Evolutionary conservation across 2,888 invertebrate species (phyloP).

Genomic region (Erpobdella octoculata): DNA sequence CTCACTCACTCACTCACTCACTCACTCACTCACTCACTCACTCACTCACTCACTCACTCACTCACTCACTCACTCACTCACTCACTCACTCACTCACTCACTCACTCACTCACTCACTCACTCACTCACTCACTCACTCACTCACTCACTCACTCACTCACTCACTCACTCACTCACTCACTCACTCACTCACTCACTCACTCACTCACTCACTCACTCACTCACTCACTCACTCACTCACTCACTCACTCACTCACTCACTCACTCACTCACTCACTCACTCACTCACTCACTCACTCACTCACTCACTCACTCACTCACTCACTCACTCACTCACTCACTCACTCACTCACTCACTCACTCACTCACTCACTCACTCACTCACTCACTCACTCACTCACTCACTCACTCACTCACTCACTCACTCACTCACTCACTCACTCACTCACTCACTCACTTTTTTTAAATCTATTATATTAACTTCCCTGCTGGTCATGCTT

Average conservation of each 20-base stretch:
- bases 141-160: too few species aligned
- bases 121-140: too few species aligned
- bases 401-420: constrained; percentile 30
- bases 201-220: constrained; percentile 31
- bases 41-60: too few species aligned
- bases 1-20: too few species aligned
- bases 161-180: neutral
- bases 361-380: constrained; percentile 30
- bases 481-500: neutral
- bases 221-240: constrained; percentile 31
- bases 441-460: too few species aligned
- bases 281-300: constrained; percentile 32
- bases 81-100: too few species aligned
- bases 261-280: constrained; percentile 27
- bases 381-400: constrained; percentile 31
- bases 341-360: constrained; percentile 30
- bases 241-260: constrained; percentile 31
- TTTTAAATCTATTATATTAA: too few species aligned
- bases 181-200: neutral
- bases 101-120: too few species aligned
- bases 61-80: too few species aligned
- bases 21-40: too few species aligned
- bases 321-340: constrained; percentile 31
- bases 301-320: constrained; percentile 32
- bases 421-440: constrained; percentile 32